These are phyloP conservation scores for Tigriopus japonicus DNA, from an alignment of 1,140 invertebrate genomes.

Conservation along the genomic window DNA sequence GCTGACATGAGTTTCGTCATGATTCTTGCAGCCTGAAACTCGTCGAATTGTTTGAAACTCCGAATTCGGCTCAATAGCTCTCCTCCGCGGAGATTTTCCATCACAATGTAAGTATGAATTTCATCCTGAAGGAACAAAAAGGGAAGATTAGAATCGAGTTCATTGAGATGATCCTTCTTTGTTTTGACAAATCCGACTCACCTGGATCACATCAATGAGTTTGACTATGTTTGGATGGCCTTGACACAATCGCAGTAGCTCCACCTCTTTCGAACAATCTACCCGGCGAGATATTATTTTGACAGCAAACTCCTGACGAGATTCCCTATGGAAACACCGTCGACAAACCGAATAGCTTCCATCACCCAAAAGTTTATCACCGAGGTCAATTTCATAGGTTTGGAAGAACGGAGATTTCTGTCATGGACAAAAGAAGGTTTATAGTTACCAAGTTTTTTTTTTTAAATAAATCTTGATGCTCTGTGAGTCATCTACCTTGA, in stretches of 20 bases:
- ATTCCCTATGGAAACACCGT: constrained; percentile 50
- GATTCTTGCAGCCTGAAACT: constrained; percentile 43
- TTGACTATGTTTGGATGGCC: constrained; percentile 73
- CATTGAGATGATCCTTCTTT: not conserved
- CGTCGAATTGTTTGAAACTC: constrained; percentile 42
- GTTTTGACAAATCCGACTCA: not conserved
- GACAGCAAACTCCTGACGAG: constrained; percentile 58
- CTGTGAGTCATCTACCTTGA: constrained; percentile 33
- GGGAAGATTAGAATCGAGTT: not conserved
- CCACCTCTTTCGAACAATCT: constrained; percentile 54
- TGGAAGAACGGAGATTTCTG: constrained; percentile 69
- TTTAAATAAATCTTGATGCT: not conserved
- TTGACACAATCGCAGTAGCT: constrained; percentile 54
- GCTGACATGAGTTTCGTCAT: constrained; percentile 59
- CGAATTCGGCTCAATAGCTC: constrained; percentile 55
- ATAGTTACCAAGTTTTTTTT: constrained; percentile 13
- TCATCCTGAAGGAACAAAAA: constrained; percentile 18
- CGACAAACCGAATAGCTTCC: constrained; percentile 76
- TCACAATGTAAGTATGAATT: constrained; percentile 58
- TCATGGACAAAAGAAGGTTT: constrained; percentile 22
- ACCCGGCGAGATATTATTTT: constrained; percentile 68
- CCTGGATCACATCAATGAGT: constrained; percentile 47
- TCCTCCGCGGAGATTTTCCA: constrained; percentile 64
- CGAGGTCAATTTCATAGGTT: constrained; percentile 50
- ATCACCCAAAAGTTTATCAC: constrained; percentile 51